Conservation (phyloP, 2,888 invertebrate species). For the Steinernema hermaphroditum region DNA sequence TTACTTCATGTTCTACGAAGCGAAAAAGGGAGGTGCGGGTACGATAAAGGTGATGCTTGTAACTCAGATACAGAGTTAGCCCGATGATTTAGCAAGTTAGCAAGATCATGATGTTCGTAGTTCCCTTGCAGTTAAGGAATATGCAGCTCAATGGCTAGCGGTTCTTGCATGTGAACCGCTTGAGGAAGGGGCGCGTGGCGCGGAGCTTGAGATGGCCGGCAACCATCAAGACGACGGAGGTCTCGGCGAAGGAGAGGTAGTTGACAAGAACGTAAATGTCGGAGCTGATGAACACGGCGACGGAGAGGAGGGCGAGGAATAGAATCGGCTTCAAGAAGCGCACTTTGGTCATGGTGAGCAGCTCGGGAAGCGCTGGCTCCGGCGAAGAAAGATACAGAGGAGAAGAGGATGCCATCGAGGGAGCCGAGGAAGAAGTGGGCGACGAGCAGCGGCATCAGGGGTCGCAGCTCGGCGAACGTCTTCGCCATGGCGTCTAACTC, state of each 20-base stretch:
- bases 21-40: no score
- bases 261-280: slow-evolving; percentile 69
- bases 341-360: slow-evolving; percentile 69
- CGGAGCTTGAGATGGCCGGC: slow-evolving; percentile 68
- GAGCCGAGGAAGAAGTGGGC: slow-evolving; percentile 93
- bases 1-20: no score
- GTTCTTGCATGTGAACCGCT: no score
- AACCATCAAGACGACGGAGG: slow-evolving; percentile 69
- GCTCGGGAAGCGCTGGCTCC: slow-evolving; percentile 72
- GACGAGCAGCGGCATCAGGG: slow-evolving; percentile 92
- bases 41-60: no score
- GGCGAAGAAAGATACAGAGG: slow-evolving; percentile 76
- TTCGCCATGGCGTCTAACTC: slow-evolving; percentile 84
- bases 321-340: slow-evolving; percentile 68
- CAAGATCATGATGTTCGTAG: no score
- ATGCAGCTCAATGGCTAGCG: no score
- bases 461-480: slow-evolving; percentile 85
- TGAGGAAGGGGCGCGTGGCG: slow-evolving; percentile 60
- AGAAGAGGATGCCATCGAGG: slow-evolving; percentile 90
- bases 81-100: no score
- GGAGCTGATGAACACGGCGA: slow-evolving; percentile 68
- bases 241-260: slow-evolving; percentile 69
- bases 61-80: no score
- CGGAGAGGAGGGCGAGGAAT: slow-evolving; percentile 67
- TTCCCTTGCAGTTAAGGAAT: no score